A percentile compares a stretch with the other conserved stretches of the same genome.
phyloP scores from a whole-genome alignment of 2,113 vertebrate species.

The Willisornis vidua region DNA sequence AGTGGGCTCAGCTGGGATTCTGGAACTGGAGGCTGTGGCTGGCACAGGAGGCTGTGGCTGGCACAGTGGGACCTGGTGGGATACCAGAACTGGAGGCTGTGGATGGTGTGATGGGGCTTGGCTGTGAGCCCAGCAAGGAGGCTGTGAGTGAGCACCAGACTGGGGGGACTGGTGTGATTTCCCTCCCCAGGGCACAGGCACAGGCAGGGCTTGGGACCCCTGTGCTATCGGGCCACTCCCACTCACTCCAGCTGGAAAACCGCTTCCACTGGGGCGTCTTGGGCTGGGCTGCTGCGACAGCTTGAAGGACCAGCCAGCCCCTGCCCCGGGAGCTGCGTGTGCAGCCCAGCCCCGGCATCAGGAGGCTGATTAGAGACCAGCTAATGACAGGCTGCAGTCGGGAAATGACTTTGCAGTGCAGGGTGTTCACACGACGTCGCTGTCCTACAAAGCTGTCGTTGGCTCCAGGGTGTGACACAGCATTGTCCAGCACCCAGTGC shows the following conservation, averaged over 20 bases:
- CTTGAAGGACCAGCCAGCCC: background rate
- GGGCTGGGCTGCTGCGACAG: background rate
- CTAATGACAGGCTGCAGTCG: background rate
- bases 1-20: background rate
- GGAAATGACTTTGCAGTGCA: background rate
- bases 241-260: background rate
- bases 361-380: background rate
- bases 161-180: rapidly evolving
- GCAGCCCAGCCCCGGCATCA: background rate
- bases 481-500: rapidly evolving
- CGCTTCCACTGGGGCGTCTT: background rate
- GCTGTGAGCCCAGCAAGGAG: background rate
- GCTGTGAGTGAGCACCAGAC: rapidly evolving
- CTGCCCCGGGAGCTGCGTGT: background rate
- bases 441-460: background rate
- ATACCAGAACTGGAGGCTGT: no score
- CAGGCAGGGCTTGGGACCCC: background rate
- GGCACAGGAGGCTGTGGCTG: background rate
- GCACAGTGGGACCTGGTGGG: background rate
- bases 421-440: background rate
- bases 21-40: background rate
- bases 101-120: no score
- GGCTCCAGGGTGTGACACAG: background rate
- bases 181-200: rapidly evolving
- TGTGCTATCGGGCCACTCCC: rapidly evolving